Percentiles rank a stretch among this genome's conserved stretches.
phyloP scores from a whole-genome alignment of 2,113 vertebrate genomes.

The Eudyptes chrysolophus region DNA sequence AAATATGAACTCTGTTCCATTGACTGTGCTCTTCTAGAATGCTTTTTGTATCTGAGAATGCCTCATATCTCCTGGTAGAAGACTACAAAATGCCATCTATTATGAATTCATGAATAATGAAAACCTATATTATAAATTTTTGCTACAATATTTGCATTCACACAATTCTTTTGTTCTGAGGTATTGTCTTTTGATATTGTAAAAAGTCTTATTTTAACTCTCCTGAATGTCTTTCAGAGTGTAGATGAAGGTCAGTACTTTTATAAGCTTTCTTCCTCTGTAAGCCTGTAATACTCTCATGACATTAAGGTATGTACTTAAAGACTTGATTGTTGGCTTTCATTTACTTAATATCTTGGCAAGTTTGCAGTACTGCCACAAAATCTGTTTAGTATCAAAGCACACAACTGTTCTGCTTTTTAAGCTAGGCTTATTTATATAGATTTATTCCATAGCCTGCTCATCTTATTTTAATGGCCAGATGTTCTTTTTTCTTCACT shows the following conservation, averaged over 20 bases:
- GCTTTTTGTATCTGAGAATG: not conserved
- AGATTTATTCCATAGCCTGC: conserved; percentile 54
- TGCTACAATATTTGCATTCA: not conserved
- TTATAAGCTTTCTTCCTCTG: not conserved
- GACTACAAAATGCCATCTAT: not conserved
- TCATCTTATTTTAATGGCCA: conserved; percentile 62
- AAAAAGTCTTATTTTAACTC: not conserved
- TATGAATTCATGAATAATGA: not conserved
- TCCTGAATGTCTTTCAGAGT: not conserved
- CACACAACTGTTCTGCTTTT: conserved; percentile 55
- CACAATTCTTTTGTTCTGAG: not conserved
- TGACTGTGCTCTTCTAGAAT: not conserved
- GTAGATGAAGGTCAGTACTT: conserved; percentile 13
- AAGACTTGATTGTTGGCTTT: conserved; percentile 62
- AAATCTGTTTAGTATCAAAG: conserved; percentile 60
- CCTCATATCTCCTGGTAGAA: not conserved
- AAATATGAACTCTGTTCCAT: not conserved
- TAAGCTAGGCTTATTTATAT: conserved; percentile 57
- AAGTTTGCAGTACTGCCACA: conserved; percentile 27
- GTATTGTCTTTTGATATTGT: not conserved
- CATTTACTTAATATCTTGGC: conserved; percentile 61
- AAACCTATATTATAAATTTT: not conserved
- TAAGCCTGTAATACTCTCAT: conserved; percentile 48
- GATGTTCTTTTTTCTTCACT: conserved; percentile 60
- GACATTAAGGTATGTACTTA: conserved; percentile 58